Conservation (phyloP, 2,797 vertebrate species). For the Fundulus diaphanus region DNA sequence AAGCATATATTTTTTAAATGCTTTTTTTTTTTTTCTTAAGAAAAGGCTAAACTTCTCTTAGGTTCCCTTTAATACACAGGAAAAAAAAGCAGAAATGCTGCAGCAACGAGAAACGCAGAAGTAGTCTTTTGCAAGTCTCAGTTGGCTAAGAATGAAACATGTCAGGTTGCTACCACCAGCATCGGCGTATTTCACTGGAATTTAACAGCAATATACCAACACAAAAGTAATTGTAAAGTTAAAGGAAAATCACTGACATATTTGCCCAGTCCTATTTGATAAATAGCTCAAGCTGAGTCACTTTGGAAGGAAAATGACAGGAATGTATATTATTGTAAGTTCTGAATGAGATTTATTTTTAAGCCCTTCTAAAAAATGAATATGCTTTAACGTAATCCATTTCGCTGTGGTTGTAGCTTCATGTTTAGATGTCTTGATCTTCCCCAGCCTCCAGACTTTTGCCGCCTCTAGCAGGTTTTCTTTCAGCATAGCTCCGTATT, state of each 20-base stretch:
- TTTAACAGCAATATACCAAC: not conserved
- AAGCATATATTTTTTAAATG: not conserved
- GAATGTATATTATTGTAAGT: not conserved
- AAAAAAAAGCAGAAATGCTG: conserved; percentile 65
- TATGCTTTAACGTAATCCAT: not conserved
- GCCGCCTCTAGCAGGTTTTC: too few relatives aligned
- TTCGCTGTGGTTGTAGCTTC: too few relatives aligned
- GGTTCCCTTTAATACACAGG: conserved; percentile 47
- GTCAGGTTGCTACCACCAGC: not conserved
- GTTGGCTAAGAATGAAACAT: conserved; percentile 36
- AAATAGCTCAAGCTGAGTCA: not conserved
- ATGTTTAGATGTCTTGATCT: too few relatives aligned
- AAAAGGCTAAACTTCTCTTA: conserved; percentile 34
- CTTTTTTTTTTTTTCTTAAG: too few relatives aligned
- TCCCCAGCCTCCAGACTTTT: too few relatives aligned
- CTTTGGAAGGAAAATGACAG: not conserved
- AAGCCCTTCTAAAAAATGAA: not conserved
- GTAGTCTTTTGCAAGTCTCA: conserved; percentile 47
- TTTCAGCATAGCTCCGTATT: too few relatives aligned
- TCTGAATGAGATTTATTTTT: not conserved
- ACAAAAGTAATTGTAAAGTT: not conserved
- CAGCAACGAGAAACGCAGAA: conserved; percentile 50
- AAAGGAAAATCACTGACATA: not conserved
- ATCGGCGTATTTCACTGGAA: not conserved
- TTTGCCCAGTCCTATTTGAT: not conserved